phyloP scores from a whole-genome alignment of 1,140 invertebrate genomes.

The Trichogramma pretiosum region DNA sequence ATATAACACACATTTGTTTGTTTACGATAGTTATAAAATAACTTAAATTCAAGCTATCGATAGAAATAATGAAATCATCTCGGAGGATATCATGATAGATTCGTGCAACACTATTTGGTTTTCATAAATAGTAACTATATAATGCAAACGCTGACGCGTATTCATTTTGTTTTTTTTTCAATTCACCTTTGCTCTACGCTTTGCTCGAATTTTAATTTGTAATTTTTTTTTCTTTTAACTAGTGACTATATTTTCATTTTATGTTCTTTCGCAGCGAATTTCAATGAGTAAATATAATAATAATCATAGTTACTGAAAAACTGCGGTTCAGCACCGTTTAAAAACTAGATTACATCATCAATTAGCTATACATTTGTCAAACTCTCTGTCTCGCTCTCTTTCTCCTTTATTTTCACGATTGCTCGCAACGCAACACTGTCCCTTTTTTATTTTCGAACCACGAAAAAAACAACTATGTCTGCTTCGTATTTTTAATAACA shows the following conservation, averaged over 20 bases:
- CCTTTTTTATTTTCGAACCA: no score
- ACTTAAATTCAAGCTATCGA: no score
- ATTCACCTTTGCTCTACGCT: background rate
- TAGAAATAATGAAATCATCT: no score
- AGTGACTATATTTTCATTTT: conserved; percentile 14
- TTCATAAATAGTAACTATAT: conserved; percentile 19
- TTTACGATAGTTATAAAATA: no score
- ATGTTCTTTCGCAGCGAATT: background rate
- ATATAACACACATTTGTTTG: no score
- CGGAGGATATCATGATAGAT: conserved; percentile 11
- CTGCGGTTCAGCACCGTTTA: conserved; percentile 5
- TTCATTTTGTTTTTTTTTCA: background rate
- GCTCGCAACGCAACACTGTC: no score
- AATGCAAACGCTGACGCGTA: background rate
- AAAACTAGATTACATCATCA: background rate
- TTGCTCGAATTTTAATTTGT: background rate
- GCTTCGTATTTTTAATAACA: no score
- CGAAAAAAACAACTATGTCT: no score
- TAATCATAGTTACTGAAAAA: conserved; percentile 5
- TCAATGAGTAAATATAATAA: background rate
- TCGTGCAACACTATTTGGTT: conserved; percentile 19
- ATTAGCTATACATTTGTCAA: background rate
- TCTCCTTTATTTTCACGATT: background rate
- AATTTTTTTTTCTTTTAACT: conserved; percentile 11
- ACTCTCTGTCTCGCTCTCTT: background rate